Evolutionary conservation across 2,888 invertebrate genomes (phyloP).

Genomic region (Thumatha senex): DNA sequence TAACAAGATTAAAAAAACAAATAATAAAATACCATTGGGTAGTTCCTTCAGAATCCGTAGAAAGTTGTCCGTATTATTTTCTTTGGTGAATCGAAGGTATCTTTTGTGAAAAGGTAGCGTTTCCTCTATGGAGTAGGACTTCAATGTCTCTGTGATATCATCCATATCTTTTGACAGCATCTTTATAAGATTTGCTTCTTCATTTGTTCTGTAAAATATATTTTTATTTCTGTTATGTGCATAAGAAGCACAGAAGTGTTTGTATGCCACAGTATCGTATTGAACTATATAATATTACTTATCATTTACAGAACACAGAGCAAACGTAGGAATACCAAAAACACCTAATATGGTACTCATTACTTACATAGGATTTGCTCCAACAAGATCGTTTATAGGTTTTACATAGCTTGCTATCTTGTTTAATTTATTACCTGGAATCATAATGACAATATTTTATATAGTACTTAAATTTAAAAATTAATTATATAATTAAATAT

Average conservation of each 20-base stretch:
- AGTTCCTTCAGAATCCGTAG: conserved; percentile 64
- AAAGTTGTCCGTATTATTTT: conserved; percentile 69
- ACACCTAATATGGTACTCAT: neutral
- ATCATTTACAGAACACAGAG: too few relatives aligned
- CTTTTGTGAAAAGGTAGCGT: conserved; percentile 58
- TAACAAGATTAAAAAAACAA: too few relatives aligned
- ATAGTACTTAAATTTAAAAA: neutral
- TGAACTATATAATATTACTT: too few relatives aligned
- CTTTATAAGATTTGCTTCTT: conserved; percentile 48
- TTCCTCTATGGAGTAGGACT: conserved; percentile 46
- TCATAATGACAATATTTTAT: neutral
- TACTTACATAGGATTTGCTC: conserved; percentile 62
- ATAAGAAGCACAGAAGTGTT: too few relatives aligned
- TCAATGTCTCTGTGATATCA: conserved; percentile 41
- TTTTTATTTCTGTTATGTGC: too few relatives aligned
- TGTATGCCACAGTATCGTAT: too few relatives aligned
- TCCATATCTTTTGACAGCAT: conserved; percentile 41
- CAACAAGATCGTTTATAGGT: conserved; percentile 55
- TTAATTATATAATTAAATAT: too few relatives aligned
- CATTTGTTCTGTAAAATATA: conserved; percentile 47
- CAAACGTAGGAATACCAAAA: too few relatives aligned
- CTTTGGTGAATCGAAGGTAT: conserved; percentile 62
- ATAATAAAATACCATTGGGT: conserved; percentile 62
- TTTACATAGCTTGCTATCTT: conserved; percentile 59
- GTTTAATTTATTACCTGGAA: conserved; percentile 60